Conservation (phyloP, 2,888 invertebrate genomes). For the Lasius fuliginosus region DNA sequence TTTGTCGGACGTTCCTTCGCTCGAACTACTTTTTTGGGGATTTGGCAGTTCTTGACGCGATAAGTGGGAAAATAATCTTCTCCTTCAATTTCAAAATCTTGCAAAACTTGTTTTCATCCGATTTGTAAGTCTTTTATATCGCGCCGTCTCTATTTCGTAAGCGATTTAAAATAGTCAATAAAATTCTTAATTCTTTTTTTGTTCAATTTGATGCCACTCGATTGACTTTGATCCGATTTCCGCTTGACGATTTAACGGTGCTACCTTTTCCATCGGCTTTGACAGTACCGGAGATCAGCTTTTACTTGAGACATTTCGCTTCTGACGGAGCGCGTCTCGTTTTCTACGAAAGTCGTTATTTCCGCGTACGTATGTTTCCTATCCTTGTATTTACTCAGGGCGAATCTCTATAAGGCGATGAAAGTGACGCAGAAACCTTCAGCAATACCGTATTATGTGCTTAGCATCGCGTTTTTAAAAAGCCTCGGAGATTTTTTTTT, state of each 20-base stretch:
- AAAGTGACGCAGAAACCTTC: neutral
- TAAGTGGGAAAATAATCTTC: slow-evolving; percentile 11
- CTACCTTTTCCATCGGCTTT: slow-evolving; percentile 69
- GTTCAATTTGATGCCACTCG: neutral
- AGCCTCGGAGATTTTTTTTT: neutral
- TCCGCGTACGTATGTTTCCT: slow-evolving; percentile 4
- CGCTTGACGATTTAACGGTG: slow-evolving; percentile 52
- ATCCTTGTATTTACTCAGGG: neutral
- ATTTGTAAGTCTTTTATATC: neutral
- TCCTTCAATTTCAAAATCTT: neutral
- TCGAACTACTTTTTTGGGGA: neutral
- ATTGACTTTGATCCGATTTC: slow-evolving; percentile 23
- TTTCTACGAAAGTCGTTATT: slow-evolving; percentile 11
- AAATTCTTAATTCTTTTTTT: neutral
- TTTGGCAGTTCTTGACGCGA: neutral
- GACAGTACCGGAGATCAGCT: slow-evolving; percentile 43
- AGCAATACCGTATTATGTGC: neutral
- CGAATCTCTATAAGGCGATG: neutral
- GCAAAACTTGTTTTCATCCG: slow-evolving; percentile 8
- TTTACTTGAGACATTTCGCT: slow-evolving; percentile 46
- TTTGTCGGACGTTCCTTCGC: neutral
- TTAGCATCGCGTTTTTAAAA: slow-evolving; percentile 12
- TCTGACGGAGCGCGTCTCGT: slow-evolving; percentile 14
- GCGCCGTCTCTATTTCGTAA: neutral
- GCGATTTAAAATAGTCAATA: neutral